These are phyloP conservation scores for Gymnopithys bicolor DNA, from an alignment of 2,797 vertebrate species.

Conservation along the genomic window DNA sequence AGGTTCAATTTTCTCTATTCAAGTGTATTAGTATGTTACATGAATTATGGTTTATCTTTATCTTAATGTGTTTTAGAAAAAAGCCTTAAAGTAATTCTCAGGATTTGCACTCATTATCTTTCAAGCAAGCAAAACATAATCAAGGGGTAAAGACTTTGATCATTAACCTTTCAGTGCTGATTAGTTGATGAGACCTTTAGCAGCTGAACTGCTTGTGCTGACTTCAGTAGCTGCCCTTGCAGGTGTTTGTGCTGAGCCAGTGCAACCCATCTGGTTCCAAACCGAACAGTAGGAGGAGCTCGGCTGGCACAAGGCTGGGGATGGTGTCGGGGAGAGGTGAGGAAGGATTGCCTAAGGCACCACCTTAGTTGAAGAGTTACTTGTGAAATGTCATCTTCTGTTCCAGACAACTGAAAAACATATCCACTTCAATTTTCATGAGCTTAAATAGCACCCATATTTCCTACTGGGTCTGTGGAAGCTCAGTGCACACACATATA, in stretches of 20 bases:
- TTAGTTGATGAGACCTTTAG: not conserved
- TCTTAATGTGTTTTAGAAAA: not conserved
- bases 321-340: not conserved
- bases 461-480: not conserved
- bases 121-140: not conserved
- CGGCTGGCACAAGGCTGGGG: not conserved
- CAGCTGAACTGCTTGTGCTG: not conserved
- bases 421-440: not conserved
- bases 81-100: not conserved
- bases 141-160: not conserved
- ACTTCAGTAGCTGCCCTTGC: not conserved
- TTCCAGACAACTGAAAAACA: not conserved
- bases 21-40: not conserved
- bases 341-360: rapidly evolving
- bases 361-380: not conserved
- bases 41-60: not conserved
- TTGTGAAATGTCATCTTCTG: not conserved
- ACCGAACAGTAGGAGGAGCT: not conserved
- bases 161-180: not conserved
- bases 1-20: not conserved
- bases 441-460: not conserved
- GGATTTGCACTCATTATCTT: not conserved
- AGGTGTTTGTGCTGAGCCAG: not conserved
- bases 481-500: not conserved
- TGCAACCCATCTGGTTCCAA: not conserved